Base-by-base conservation (phyloP, 2,888 invertebrate genomes). In the Rhamnusium bicolor region DNA sequence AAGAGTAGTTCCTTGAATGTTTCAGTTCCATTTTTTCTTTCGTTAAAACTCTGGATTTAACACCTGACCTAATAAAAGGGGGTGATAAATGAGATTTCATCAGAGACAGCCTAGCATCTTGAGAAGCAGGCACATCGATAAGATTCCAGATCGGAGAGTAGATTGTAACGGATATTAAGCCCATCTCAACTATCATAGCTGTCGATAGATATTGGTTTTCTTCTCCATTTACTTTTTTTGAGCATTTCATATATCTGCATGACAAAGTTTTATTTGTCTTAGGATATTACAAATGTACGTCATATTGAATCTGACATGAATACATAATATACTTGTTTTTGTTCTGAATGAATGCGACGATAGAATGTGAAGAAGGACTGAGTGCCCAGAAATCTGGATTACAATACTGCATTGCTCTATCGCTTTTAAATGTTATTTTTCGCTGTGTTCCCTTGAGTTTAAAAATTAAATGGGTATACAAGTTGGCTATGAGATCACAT, bases 111-210 rank as follows among this genome's bases (percentile, higher is more conserved):
- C 19, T 46, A 21, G 61, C 46, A 47, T 61, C 61, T 18, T 8
- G 40, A 61, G 46, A 61, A 29, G 46, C 19, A 6, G 46, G 29
- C 46, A 18, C 46, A 49, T 19, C 53, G 51, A 65, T 65, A 54
- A 65, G 53, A 53, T 54, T 24, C 58, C 29, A 21, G 46, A 63
- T 63, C 47, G 49, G 18, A 21, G 21, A 73, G 72, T 71, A 78
- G 74, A 78, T 76, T 78, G 74, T 76, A 76, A 65, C 72, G 74
- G 76, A 75, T 73, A 76, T 73, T 74, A 76, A 78, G 63, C 63
- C 74, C 72, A 78, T 75, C 65, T 72, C 72, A 70, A 61, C 74
- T 66, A 72, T 74, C 70, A 72, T 75, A 70, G 72, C 75, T 75
- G 77, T 74, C 75, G 69, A 78, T 78, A 69, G 75, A 75, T 75